Base-by-base conservation (phyloP, 2,888 invertebrate genomes). In the Nomada fucata region DNA sequence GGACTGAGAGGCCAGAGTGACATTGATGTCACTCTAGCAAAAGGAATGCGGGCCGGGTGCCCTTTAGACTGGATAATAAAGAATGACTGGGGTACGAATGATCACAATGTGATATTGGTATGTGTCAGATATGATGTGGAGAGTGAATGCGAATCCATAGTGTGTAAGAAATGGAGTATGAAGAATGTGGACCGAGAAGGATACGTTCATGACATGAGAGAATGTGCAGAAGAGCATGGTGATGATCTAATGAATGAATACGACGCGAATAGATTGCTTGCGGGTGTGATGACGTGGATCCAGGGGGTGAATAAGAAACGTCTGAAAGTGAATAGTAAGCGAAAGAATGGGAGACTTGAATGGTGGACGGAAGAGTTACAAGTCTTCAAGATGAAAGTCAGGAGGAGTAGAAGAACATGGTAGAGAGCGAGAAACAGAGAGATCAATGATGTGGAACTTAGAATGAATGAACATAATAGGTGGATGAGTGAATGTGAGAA, bases 11-110 rank as follows among this genome's bases (percentile, higher is more conserved):
- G 79, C 0, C 15, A 52, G 23, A 74, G 74, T 59, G 79, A 79
- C n/a, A 79, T 78, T 20, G 72, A 77, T 55, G 67, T 77, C 13
- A 72, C 61, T 2, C 0, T 72, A 26, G 50, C 61, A 10, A 78
- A 68, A 52, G 50, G 13, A n/a, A 4, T 26, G 18, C 13, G 36
- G 3, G 26, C 15, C 15, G 18, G 26, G 20, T 67, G 47, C 15
- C 0, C 0, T 0, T 50, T 61, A 29, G 61, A 67, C 18, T 72
- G 77, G 72, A 15, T 29, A 15, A 42, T 67, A 1, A 72, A 26
- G 57, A 7, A 20, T 18, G 64, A 61, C 1, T 73, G 73, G 73
- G 26, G 59, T 0, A 50, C 57, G 3, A 73, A 63, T 64, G 68
- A 78, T 11, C 67, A 78, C 1, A 72, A 63, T 55, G 44, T 52